Evolutionary conservation across 1,140 invertebrate species (phyloP), one percentile per base, ranked within the genome.

Genomic region (Aphis craccivora): DNA sequence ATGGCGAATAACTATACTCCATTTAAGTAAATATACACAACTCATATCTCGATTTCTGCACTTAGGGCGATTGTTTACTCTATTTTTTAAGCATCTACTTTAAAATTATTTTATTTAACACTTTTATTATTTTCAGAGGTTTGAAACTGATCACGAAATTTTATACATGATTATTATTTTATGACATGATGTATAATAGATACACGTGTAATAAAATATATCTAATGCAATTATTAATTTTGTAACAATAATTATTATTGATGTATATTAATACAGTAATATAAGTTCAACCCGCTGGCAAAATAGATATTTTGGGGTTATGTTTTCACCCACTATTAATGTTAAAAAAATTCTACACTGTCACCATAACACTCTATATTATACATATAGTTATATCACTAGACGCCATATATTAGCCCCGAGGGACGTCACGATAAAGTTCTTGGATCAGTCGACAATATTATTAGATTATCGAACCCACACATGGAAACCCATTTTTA

Each of bases 391-490:
- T 53, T 20, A n/a, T 87, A 20, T 25, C 9, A 30, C 40, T 45
- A 45, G 8, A 48, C 45, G 30, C 18, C n/a, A 23, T 37, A 40
- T 35, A n/a, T 55, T 30, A 37, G 60, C 55, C 53, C 53, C 88
- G 35, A 45, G 88, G 23, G 88, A 90, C 53, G 22, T 37, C 51
- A 2, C 88, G 35, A 35, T 35, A 40, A 60, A 60, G 53, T 90
- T 90, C 18, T 90, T 90, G 88, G 88, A 60, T 90, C 51, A 40
- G 11, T 51, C 35, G 88, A 43, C 53, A 43, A 55, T 55, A 90
- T 90, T 60, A 90, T 90, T 90, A 60, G 53, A 90, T 90, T 90
- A 90, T 45, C 88, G 37, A 90, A 90, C 88, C 88, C 88, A 89
- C 87, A 88, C 53, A 35, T 14, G 4, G 40, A 30, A 45, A 87